phyloP scores from a whole-genome alignment of 2,888 invertebrate species.

The Rotaria macrura region DNA sequence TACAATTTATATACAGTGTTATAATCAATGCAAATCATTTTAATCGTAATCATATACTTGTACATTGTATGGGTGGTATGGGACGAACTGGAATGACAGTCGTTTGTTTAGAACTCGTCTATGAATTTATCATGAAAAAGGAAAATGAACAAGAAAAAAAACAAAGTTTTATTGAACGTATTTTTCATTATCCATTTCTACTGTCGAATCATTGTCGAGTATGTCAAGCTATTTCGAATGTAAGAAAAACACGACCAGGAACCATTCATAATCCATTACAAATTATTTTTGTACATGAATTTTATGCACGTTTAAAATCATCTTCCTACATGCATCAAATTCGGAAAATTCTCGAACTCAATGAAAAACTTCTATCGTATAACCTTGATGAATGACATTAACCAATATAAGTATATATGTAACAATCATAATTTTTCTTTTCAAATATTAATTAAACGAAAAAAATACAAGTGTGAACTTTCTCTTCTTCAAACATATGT shows the following conservation, averaged over 20 bases:
- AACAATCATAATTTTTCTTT: background rate
- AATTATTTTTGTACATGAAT: background rate
- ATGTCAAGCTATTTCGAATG: background rate
- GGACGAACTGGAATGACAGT: background rate
- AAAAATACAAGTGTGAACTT: background rate
- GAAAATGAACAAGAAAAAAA: background rate
- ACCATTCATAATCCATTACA: conserved; percentile 8
- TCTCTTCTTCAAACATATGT: background rate
- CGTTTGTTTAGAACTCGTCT: background rate
- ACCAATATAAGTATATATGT: background rate
- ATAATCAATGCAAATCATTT: background rate
- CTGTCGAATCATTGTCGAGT: background rate
- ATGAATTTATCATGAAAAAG: background rate
- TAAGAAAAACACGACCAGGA: background rate
- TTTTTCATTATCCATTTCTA: background rate
- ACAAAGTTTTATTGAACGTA: background rate
- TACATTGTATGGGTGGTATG: conserved; percentile 3
- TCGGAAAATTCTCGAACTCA: background rate
- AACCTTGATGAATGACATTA: background rate
- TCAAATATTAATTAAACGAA: background rate
- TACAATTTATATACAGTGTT: background rate
- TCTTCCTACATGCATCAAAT: background rate
- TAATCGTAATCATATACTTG: background rate
- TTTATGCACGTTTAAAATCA: background rate
- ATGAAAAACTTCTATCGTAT: background rate